Evolutionary conservation across 2,113 vertebrate species (phyloP), one percentile per base, ranked within the genome.

Genomic region (Sander vitreus): DNA sequence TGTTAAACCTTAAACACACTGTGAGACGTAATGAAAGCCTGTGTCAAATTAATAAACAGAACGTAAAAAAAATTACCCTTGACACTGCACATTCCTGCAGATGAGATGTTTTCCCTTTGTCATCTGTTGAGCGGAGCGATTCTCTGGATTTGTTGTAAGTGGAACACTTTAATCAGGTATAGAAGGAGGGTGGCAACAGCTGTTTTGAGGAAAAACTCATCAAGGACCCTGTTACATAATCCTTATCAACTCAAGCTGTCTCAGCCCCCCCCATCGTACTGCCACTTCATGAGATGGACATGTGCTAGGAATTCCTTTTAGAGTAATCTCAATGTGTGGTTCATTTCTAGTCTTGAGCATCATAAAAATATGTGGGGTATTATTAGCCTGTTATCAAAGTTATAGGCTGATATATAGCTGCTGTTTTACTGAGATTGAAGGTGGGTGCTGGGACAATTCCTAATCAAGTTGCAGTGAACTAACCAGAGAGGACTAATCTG

Each of bases 131-230:
- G 73, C 23, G 2, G 55, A 58, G 64, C 9, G 33, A 57, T 82
- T 33, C 5, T 8, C 78, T 77, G 88, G 91, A 93, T 93, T 93
- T 89, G 79, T 83, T 64, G 36, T 63, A 79, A 89, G 65, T 88
- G 84, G 81, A 89, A 87, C 14, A 55, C 82, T 87, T 91, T 95
- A 94, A 94, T 94, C 89, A 94, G 91, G 91, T 93, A 43, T 11
- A 68, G 83, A 73, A 60, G 36, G 51, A 86, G 81, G 81, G 77
- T 82, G 88, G 90, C 80, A 90, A 92, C 93, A 94, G 90, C 93
- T 94, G 92, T 88, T 94, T 94, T 90, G 84, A 93, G 86, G 90
- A 90, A 93, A 93, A 94, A 94, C 93, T 94, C 92, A 95, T 95
- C 89, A 94, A 93, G 88, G 67, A 73, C 63, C 19, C 13, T 19